A percentile compares a stretch with the other conserved stretches of the same genome.
These are phyloP conservation scores for Synanthedon formicaeformis DNA, from an alignment of 2,888 invertebrate genomes.

Conservation along the genomic window DNA sequence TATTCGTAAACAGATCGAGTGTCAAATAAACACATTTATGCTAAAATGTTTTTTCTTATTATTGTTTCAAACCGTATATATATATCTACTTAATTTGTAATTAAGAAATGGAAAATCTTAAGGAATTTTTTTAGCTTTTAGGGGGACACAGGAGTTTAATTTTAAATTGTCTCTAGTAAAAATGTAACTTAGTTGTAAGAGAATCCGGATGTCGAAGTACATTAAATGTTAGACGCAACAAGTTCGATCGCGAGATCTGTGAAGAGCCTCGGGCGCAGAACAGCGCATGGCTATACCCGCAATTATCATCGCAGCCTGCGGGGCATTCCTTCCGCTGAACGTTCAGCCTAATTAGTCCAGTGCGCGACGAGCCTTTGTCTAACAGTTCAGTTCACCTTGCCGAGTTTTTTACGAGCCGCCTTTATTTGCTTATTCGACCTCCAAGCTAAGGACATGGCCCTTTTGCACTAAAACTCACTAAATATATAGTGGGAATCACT, in stretches of 20 bases:
- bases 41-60: no score
- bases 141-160: no score
- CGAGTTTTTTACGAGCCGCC: conserved; percentile 36
- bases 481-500: neutral
- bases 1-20: no score
- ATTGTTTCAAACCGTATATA: no score
- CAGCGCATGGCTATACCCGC: conserved; percentile 27
- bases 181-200: conserved; percentile 21
- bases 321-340: conserved; percentile 55
- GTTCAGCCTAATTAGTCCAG: conserved; percentile 52
- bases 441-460: conserved; percentile 36
- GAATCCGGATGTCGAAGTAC: conserved; percentile 52
- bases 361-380: conserved; percentile 62
- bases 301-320: conserved; percentile 48
- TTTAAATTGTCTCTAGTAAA: conserved; percentile 6
- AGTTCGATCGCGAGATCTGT: conserved; percentile 30
- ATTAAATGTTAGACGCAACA: conserved; percentile 45
- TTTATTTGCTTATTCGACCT: conserved; percentile 34
- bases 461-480: conserved; percentile 23
- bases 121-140: no score
- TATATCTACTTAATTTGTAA: no score
- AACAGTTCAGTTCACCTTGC: conserved; percentile 62
- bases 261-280: conserved; percentile 19
- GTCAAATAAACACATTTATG: no score
- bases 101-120: no score